Conservation (phyloP, 2,888 invertebrate species). For the Polylopha cassiicola region DNA sequence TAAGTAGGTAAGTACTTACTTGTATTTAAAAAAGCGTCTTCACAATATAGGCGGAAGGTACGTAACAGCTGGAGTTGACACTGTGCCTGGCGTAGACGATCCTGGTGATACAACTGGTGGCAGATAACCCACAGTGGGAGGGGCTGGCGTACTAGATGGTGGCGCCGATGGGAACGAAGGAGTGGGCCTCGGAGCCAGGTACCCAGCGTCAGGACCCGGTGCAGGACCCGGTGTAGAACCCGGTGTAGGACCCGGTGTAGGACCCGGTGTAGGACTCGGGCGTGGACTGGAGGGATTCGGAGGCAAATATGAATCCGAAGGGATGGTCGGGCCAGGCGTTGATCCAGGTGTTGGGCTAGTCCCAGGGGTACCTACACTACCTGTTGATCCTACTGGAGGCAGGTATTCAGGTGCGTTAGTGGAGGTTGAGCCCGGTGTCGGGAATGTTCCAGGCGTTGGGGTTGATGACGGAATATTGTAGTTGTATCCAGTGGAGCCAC, state of each 20-base stretch:
- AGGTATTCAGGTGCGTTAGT: conserved; percentile 61
- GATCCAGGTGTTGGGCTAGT: conserved; percentile 22
- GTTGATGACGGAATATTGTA: conserved; percentile 5
- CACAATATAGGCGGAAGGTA: conserved; percentile 64
- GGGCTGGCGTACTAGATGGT: conserved; percentile 11
- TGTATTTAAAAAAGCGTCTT: conserved; percentile 38
- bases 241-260: conserved; percentile 30
- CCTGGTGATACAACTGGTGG: conserved; percentile 35
- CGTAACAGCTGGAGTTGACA: conserved; percentile 48
- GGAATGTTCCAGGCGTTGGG: conserved; percentile 9
- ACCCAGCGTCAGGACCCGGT: conserved; percentile 28
- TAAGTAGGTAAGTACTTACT: no score
- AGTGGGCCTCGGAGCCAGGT: conserved; percentile 30
- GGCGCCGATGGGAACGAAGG: conserved; percentile 17
- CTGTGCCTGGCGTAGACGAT: conserved; percentile 25
- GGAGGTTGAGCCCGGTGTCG: conserved; percentile 34
- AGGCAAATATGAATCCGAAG: conserved; percentile 39
- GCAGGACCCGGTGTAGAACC: conserved; percentile 21
- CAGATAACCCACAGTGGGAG: conserved; percentile 33
- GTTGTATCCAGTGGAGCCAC: conserved; percentile 7
- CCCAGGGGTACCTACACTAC: conserved; percentile 24
- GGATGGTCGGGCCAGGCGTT: no score
- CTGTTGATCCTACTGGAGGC: conserved; percentile 37
- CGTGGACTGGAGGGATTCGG: conserved; percentile 30
- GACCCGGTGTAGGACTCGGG: conserved; percentile 34